Base-by-base conservation (phyloP, 2,113 vertebrate species). In the Lophotis ruficrista region DNA sequence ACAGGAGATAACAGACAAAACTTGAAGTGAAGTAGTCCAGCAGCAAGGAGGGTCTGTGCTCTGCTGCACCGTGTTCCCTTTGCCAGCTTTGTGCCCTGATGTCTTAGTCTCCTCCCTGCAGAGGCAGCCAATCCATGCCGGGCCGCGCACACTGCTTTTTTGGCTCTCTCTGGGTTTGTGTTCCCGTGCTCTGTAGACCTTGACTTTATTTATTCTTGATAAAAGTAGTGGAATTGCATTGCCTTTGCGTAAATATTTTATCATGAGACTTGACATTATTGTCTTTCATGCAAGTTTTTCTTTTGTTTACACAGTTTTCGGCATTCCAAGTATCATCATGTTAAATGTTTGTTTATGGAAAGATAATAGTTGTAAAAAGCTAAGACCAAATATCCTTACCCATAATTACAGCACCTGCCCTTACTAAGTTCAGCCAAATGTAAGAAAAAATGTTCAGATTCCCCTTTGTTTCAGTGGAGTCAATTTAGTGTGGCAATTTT, bases 191-290 rank as follows among this genome's bases (percentile, higher is more conserved):
- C 53, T 69, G 75, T 50, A 89, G 96, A 96, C 96, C 91, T 97
- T 97, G 97, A 90, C 58, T 93, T 89, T 97, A 45, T 97, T 97
- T 97, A 47, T 83, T 94, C 47, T 82, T 90, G 97, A 97, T 97
- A 96, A 97, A 97, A 90, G 47, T 83, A 6, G 33, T 43, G 83
- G 23, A 56, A 77, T 94, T 95, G 83, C 90, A 64, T 84, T 66
- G 70, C 70, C 35, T 80, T 97, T 96, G 47, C 94, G 51, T 92
- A 85, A 87, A 22, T 58, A 31, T 53, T 53, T 73, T 47, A 21
- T 66, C 65, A 53, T 56, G 41, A 35, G 47, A 5, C 30, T 83
- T 87, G 80, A 45, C 73, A 43, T 84, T 8, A 43, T 50, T 96
- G 62, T 91, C 57, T 68, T 65, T 85, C 10, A 2, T 89, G 73